Percentiles rank a stretch among this genome's conserved stretches.
Conservation (phyloP, 2,888 invertebrate species). For the Drosophila affinis region DNA sequence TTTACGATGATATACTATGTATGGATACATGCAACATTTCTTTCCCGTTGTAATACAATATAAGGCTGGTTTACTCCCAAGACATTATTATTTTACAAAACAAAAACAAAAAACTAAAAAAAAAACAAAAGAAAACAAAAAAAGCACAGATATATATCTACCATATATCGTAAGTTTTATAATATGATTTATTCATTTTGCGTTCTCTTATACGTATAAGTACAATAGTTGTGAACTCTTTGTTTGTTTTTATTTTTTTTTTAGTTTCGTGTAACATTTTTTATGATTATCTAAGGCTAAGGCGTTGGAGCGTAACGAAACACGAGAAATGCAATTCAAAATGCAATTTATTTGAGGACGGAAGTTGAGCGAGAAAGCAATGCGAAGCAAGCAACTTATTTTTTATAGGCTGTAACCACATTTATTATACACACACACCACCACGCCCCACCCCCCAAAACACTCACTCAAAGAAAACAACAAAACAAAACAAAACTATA, state of each 20-base stretch:
- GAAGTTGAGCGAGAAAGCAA: slow-evolving; percentile 32
- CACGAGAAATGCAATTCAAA: slow-evolving; percentile 6
- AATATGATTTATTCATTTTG: slow-evolving; percentile 47
- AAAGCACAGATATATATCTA: slow-evolving; percentile 28
- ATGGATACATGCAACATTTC: slow-evolving; percentile 67
- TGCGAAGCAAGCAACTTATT: slow-evolving; percentile 64
- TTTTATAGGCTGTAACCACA: slow-evolving; percentile 69
- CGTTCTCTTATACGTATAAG: slow-evolving; percentile 45
- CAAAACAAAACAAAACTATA: background rate
- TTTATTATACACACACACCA: slow-evolving; percentile 58
- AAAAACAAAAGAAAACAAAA: slow-evolving; percentile 7
- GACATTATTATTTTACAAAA: slow-evolving; percentile 82
- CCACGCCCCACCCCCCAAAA: background rate
- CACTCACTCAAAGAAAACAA: background rate
- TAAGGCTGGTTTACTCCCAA: slow-evolving; percentile 84
- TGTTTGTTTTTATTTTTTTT: slow-evolving; percentile 10
- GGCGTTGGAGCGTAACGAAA: background rate
- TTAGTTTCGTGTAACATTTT: slow-evolving; percentile 25
- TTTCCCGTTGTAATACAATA: slow-evolving; percentile 80
- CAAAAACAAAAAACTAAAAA: slow-evolving; percentile 13
- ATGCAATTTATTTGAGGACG: slow-evolving; percentile 29
- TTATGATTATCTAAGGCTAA: background rate
- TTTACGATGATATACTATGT: slow-evolving; percentile 35
- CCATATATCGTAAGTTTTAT: slow-evolving; percentile 32
- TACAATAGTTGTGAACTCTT: slow-evolving; percentile 29